A percentile compares a stretch with the other conserved stretches of the same genome.
Conservation (phyloP, 2,888 invertebrate genomes). For the Heliconius sara region DNA sequence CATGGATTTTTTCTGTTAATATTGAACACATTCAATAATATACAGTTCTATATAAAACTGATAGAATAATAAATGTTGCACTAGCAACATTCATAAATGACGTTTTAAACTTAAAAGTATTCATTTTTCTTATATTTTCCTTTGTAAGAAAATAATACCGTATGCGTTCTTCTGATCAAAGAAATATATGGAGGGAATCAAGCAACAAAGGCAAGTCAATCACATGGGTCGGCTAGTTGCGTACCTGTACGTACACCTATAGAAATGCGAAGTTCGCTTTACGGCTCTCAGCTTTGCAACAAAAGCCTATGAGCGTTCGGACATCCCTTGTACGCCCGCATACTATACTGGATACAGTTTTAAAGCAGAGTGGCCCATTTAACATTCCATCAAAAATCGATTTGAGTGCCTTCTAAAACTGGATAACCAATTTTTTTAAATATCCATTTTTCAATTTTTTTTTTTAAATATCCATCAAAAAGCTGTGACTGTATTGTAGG, state of each 20-base stretch:
- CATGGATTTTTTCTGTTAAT: too few species aligned
- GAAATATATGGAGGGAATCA: conserved; percentile 6
- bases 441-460: too few species aligned
- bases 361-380: not conserved
- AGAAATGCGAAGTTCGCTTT: conserved; percentile 20
- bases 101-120: too few species aligned
- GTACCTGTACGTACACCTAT: conserved; percentile 11
- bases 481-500: too few species aligned
- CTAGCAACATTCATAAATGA: too few species aligned
- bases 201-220: conserved; percentile 7
- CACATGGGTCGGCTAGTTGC: conserved; percentile 6
- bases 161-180: conserved; percentile 11
- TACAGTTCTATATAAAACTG: too few species aligned
- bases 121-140: not conserved
- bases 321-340: conserved; percentile 6
- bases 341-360: not conserved
- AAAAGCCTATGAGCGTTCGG: conserved; percentile 12
- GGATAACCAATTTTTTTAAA: too few species aligned
- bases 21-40: too few species aligned
- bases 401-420: not conserved
- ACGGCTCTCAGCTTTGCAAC: conserved; percentile 21
- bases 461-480: too few species aligned
- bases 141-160: not conserved
- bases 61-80: too few species aligned
- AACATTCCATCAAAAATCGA: not conserved